Percentiles rank a stretch among this genome's conserved stretches.
Conservation (phyloP, 2,888 invertebrate species). For the Ormia ochracea region DNA sequence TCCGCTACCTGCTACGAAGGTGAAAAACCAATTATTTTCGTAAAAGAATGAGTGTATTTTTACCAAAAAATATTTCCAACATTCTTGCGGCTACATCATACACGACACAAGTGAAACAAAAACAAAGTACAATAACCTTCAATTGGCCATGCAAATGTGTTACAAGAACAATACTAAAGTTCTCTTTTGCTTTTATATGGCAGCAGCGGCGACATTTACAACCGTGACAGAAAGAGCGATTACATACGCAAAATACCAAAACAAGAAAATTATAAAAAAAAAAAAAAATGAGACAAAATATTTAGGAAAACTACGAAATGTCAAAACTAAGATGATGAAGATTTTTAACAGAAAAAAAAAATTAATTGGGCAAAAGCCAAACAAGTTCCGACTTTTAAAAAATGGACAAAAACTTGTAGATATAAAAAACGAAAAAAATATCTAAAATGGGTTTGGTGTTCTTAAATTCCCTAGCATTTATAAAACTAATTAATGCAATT, state of each 20-base stretch:
- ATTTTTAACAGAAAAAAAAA: conserved; percentile 5
- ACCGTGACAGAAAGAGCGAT: conserved; percentile 14
- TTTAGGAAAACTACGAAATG: not conserved
- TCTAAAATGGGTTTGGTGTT: too few species aligned
- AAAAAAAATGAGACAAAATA: not conserved
- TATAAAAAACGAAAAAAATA: conserved; percentile 14
- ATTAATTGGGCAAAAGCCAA: conserved; percentile 39
- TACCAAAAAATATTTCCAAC: conserved; percentile 3
- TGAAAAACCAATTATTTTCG: too few species aligned
- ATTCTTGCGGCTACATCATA: not conserved
- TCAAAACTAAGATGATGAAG: conserved; percentile 40
- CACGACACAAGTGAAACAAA: not conserved
- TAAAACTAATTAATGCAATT: too few species aligned
- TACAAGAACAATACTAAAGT: not conserved
- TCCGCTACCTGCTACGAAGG: not conserved
- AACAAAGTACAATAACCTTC: conserved; percentile 43
- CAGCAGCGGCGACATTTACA: conserved; percentile 39
- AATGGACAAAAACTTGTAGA: conserved; percentile 18
- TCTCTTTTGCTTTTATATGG: not conserved
- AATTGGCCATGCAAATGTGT: conserved; percentile 19
- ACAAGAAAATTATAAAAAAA: not conserved
- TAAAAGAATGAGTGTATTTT: not conserved
- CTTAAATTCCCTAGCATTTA: too few species aligned
- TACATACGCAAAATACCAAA: not conserved
- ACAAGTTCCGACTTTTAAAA: not conserved